Base-by-base conservation (phyloP, 2,113 vertebrate species). In the Phylloscopus trochiloides region DNA sequence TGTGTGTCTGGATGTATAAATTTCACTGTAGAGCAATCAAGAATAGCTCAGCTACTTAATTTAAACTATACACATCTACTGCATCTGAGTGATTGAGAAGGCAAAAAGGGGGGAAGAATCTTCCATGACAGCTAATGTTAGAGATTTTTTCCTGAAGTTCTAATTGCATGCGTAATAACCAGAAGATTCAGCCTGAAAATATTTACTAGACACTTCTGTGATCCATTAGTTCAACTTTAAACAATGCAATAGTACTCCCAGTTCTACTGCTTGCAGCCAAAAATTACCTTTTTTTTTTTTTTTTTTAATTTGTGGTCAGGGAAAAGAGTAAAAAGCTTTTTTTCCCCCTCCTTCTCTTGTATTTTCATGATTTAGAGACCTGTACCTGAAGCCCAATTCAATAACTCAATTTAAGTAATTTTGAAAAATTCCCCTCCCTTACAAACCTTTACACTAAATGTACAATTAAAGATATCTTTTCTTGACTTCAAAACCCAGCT, bases 271-370 rank as follows among this genome's bases (percentile, higher is more conserved):
- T 70, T 90, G 18, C 26, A 43, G 19, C 10, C 40, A 54, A 52
- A 76, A 45, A 28, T 28, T 9, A 11, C 7, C 4, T 51, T 32
- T 70, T 28, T 25, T 36, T 9, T 47, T 16, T 15, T 14, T 57
- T 19, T 10, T 52, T 62, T 66, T 3, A 5, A 25, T 67, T 76
- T 68, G 14, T 77, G 17, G 26, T 42, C 17, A 25, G 10, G 34
- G 59, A 42, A 59, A 52, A 58, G 9, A 66, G 3, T 34, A 28
- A 52, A 84, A 84, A 13, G 2, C 1, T 4, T 43, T 62, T 26
- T 3, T 9, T 2, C 5, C 4, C 3, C 3, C 4, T 13, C 40
- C 5, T 14, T 29, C 4, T 4, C 11, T 4, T 38, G 5, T 66
- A 21, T 70, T 88, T 59, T 90, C 3, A 16, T 40, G 3, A 18